Evolutionary conservation across 2,888 invertebrate species (phyloP).

Genomic region (Carcina quercana): DNA sequence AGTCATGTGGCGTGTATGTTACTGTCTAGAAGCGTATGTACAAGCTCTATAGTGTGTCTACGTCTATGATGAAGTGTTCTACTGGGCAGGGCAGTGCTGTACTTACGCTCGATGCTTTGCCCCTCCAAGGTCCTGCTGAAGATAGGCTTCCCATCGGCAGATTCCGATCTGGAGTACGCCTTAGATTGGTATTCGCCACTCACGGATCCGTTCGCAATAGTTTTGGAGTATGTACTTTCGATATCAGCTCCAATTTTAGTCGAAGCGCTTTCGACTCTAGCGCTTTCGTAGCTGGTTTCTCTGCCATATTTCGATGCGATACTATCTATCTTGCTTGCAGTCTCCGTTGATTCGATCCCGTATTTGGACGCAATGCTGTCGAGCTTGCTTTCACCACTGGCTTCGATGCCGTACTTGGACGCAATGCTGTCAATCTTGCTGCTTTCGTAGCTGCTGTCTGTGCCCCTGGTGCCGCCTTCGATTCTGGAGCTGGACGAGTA

Average conservation of each 20-base stretch:
- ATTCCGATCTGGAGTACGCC: slow-evolving; percentile 40
- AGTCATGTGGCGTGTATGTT: slow-evolving; percentile 60
- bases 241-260: slow-evolving; percentile 37
- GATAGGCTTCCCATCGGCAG: slow-evolving; percentile 77
- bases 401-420: slow-evolving; percentile 44
- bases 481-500: slow-evolving; percentile 35
- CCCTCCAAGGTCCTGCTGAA: slow-evolving; percentile 85
- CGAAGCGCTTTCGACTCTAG: slow-evolving; percentile 26
- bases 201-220: slow-evolving; percentile 48
- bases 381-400: slow-evolving; percentile 28
- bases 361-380: slow-evolving; percentile 31
- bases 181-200: slow-evolving; percentile 36
- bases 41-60: slow-evolving; percentile 62
- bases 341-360: slow-evolving; percentile 24
- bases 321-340: slow-evolving; percentile 26
- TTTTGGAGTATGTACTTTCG: slow-evolving; percentile 49
- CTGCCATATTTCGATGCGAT: slow-evolving; percentile 32
- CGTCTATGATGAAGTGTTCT: slow-evolving; percentile 28
- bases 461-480: slow-evolving; percentile 39
- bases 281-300: slow-evolving; percentile 41
- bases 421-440: slow-evolving; percentile 42
- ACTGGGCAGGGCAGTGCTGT: slow-evolving; percentile 20
- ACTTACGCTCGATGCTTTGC: slow-evolving; percentile 87
- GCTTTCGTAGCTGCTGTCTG: slow-evolving; percentile 39
- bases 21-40: slow-evolving; percentile 66